Evolutionary conservation across 2,888 invertebrate species (phyloP).

Genomic region (Alcis repandata): DNA sequence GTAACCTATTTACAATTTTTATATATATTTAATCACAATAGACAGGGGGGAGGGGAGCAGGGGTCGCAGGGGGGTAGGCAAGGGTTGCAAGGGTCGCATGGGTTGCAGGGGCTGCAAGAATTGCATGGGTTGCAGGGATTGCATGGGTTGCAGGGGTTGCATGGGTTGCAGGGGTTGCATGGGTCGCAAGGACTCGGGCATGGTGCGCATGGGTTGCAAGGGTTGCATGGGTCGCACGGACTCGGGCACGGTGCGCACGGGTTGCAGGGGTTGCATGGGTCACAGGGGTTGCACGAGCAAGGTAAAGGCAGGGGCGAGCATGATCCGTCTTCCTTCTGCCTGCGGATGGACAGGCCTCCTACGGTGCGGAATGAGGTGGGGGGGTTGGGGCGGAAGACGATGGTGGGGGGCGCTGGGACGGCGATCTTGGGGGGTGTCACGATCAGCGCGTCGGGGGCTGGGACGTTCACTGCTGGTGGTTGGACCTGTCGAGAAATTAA

Average conservation of each 20-base stretch:
- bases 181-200: constrained; percentile 2
- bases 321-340: constrained; percentile 20
- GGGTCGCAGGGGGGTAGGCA: constrained; percentile 6
- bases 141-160: constrained; percentile 7
- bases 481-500: constrained; percentile 60
- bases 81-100: constrained; percentile 12
- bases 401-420: constrained; percentile 68
- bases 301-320: constrained; percentile 32
- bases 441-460: constrained; percentile 59
- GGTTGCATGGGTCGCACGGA: constrained; percentile 22
- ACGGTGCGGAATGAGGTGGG: constrained; percentile 61
- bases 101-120: constrained; percentile 8
- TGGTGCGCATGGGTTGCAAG: constrained; percentile 3
- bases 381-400: constrained; percentile 69
- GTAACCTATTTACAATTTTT: constrained; percentile 56
- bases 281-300: constrained; percentile 22
- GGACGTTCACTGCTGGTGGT: constrained; percentile 62
- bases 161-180: constrained; percentile 18
- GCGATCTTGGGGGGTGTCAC: constrained; percentile 68
- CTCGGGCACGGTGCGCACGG: constrained; percentile 24
- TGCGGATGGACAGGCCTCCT: constrained; percentile 55
- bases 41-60: constrained; percentile 12
- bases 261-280: constrained; percentile 17
- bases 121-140: constrained; percentile 16
- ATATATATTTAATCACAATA: constrained; percentile 38